These are phyloP conservation scores for Lottia gigantea DNA, from an alignment of 2,888 invertebrate genomes.

Conservation along the genomic window DNA sequence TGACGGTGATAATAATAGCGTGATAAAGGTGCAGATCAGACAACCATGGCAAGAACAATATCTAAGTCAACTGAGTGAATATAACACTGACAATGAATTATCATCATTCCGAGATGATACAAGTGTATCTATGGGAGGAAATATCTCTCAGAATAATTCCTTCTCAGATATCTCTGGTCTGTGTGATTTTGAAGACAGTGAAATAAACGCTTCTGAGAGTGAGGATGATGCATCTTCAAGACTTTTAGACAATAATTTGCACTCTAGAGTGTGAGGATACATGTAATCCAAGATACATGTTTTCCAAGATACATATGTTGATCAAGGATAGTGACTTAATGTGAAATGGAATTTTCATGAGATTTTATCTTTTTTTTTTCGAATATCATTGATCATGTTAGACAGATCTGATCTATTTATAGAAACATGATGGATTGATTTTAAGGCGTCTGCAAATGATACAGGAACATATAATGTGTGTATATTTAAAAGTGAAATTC, in stretches of 20 bases:
- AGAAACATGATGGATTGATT: too few species aligned
- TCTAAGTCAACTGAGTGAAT: slow-evolving; percentile 36
- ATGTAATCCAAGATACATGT: too few species aligned
- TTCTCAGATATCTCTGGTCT: slow-evolving; percentile 88
- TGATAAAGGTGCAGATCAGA: slow-evolving; percentile 41
- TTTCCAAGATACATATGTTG: too few species aligned
- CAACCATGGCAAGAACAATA: slow-evolving; percentile 18
- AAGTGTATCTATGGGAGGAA: slow-evolving; percentile 76
- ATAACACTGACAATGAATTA: slow-evolving; percentile 77
- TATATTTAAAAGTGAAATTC: too few species aligned
- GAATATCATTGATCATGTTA: too few species aligned
- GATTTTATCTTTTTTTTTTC: too few species aligned
- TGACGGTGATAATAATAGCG: slow-evolving; percentile 54
- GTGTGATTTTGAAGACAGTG: slow-evolving; percentile 86
- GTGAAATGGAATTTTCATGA: too few species aligned
- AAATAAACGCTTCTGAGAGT: slow-evolving; percentile 62
- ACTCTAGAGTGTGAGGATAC: slow-evolving; percentile 27
- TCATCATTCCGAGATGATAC: slow-evolving; percentile 74
- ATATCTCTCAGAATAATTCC: slow-evolving; percentile 74
- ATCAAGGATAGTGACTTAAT: too few species aligned
- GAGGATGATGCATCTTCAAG: slow-evolving; percentile 56
- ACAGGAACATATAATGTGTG: too few species aligned
- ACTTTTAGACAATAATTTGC: slow-evolving; percentile 21
- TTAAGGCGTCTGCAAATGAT: too few species aligned
- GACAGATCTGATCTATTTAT: too few species aligned